Percentiles rank a stretch among this genome's conserved stretches.
These are phyloP conservation scores for Lochmaea capreae DNA, from an alignment of 2,888 invertebrate genomes.

Conservation along the genomic window DNA sequence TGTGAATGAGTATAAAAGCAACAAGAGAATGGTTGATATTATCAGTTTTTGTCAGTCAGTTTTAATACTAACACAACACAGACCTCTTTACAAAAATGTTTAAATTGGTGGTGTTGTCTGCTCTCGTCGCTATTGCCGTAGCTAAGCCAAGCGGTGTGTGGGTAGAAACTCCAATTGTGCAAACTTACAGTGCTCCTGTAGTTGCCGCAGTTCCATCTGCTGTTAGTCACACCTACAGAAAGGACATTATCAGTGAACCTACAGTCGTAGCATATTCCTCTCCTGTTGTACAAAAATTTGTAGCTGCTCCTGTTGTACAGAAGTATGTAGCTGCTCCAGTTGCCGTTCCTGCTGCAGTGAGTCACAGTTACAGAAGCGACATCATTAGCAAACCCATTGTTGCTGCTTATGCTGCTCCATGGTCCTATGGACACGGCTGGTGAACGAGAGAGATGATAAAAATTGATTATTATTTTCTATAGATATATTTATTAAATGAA, in stretches of 20 bases:
- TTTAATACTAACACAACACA: slow-evolving; percentile 43
- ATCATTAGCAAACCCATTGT: slow-evolving; percentile 46
- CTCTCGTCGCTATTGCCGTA: slow-evolving; percentile 71
- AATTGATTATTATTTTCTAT: not conserved
- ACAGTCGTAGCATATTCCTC: slow-evolving; percentile 45
- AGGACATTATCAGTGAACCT: slow-evolving; percentile 50
- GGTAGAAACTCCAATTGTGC: slow-evolving; percentile 13
- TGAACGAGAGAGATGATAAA: not conserved
- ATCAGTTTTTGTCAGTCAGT: slow-evolving; percentile 44
- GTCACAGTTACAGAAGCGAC: slow-evolving; percentile 49
- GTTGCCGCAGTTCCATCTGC: slow-evolving; percentile 15
- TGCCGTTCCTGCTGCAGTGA: slow-evolving; percentile 23
- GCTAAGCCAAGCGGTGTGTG: slow-evolving; percentile 62
- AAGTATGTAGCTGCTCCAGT: slow-evolving; percentile 10
- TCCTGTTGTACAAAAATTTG: slow-evolving; percentile 23
- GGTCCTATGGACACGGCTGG: not conserved
- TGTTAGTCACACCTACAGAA: slow-evolving; percentile 50
- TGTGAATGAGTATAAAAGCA: slow-evolving; percentile 8
- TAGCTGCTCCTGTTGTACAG: slow-evolving; percentile 1
- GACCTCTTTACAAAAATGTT: slow-evolving; percentile 52
- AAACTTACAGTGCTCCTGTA: slow-evolving; percentile 20
- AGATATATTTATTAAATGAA: not conserved
- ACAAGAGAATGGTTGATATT: not conserved
- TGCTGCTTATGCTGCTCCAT: slow-evolving; percentile 28
- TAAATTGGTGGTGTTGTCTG: slow-evolving; percentile 66